These are phyloP conservation scores for Seriola quinqueradiata DNA, from an alignment of 2,113 vertebrate genomes.

Conservation along the genomic window DNA sequence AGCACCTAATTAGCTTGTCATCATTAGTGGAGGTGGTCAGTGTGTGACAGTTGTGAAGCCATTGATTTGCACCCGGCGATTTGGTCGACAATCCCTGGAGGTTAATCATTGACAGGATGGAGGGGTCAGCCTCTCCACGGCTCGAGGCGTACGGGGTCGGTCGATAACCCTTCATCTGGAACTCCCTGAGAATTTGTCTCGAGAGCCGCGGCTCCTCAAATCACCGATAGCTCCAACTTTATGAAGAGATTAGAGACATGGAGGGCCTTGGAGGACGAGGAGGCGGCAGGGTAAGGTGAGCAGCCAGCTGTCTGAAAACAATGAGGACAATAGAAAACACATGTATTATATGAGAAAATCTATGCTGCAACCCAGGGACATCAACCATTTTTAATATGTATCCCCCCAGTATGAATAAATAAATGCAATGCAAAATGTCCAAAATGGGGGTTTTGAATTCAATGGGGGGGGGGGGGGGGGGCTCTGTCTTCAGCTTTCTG, in stretches of 20 bases:
- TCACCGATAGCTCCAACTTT: conserved; percentile 9
- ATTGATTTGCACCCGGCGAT: conserved; percentile 49
- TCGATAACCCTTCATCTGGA: conserved; percentile 60
- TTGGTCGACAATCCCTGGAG: conserved; percentile 54
- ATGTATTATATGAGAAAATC: background rate
- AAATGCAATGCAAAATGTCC: too few species aligned
- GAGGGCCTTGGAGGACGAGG: background rate
- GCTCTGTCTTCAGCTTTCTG: too few species aligned
- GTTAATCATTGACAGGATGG: conserved; percentile 64
- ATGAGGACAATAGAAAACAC: background rate
- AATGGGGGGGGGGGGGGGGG: too few species aligned
- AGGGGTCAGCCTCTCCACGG: conserved; percentile 48
- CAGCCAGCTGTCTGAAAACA: background rate
- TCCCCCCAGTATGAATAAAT: too few species aligned
- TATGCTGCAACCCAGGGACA: background rate
- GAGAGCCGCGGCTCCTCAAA: conserved; percentile 16
- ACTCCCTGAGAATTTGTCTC: conserved; percentile 18
- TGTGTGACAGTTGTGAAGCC: conserved; percentile 42
- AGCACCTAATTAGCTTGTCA: conserved; percentile 52
- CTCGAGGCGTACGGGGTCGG: conserved; percentile 5
- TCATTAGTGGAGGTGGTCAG: conserved; percentile 56
- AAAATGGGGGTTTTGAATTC: too few species aligned
- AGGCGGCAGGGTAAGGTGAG: background rate
- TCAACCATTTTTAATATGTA: too few species aligned
- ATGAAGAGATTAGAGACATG: conserved; percentile 46